Evolutionary conservation across 2,797 vertebrate genomes (phyloP), one percentile per base, ranked within the genome.

Genomic region (Micrastur ruficollis): DNA sequence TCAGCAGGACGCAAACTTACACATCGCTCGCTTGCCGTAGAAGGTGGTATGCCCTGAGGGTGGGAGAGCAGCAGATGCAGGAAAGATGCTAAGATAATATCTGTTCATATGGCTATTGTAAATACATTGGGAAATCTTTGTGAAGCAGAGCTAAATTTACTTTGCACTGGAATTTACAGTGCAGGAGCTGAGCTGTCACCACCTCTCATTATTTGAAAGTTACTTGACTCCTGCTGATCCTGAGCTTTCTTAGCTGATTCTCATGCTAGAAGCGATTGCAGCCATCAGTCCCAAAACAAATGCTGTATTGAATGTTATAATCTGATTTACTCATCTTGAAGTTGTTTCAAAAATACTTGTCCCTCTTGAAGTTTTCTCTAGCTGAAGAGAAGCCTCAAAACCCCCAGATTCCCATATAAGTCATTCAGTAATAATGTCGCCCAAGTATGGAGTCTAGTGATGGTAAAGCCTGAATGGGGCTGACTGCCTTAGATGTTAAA

Each of bases 11-110:
- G 3, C 42, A 12, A 8, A 3, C 27, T 26, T 14, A 0, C 20
- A 2, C 9, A 0, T 52, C 5, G 0, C 21, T 50, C 29, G 1
- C 1, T 23, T 25, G 21, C 17, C 1, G 0, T 27, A 25, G 46
- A 22, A 38, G 20, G 31, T 31, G 14, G 25, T 0, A 27, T 31
- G 20, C 22, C 34, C 26, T 2, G 1, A 22, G 29, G 42, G 56
- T 20, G 29, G 36, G 40, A 55, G 61, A 61, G 27, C 67, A 47
- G 62, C 63, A 36, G 47, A 5, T 56, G 46, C 47, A 62, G 62
- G 63, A 61, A 20, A 27, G 49, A 3, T 21, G 26, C 68, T 42
- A 20, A n/a, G 82, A 12, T 50, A 47, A 4, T 38, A 32, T 6
- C 38, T 36, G 8, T 50, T 47, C 12, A 2, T 25, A 7, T 29